Conservation (phyloP, 2,797 vertebrate genomes). For the Girardinus metallicus region DNA sequence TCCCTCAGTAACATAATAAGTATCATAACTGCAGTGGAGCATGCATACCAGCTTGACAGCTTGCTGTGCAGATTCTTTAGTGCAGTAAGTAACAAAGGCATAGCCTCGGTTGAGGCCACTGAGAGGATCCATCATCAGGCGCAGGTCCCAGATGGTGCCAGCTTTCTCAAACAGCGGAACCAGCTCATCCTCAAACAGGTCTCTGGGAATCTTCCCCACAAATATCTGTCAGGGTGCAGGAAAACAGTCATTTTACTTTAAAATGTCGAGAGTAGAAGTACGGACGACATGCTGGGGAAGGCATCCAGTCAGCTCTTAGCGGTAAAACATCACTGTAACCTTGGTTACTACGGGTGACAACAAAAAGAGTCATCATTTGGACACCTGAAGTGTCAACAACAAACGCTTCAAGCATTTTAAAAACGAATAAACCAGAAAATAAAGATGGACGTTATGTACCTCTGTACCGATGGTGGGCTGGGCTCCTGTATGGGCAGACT, state of each 20-base stretch:
- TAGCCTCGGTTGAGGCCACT: slow-evolving; percentile 98
- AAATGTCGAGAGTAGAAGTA: background rate
- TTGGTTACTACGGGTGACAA: slow-evolving; percentile 59
- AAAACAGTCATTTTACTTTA: slow-evolving; percentile 7
- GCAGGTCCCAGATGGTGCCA: slow-evolving; percentile 97
- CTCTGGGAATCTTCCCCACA: slow-evolving; percentile 98
- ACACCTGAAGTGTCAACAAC: slow-evolving; percentile 34
- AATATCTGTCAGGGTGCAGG: slow-evolving; percentile 86
- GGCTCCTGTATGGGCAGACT: slow-evolving; percentile 90
- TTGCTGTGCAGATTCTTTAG: slow-evolving; percentile 98
- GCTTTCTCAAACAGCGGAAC: slow-evolving; percentile 99
- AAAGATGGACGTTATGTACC: slow-evolving; percentile 72
- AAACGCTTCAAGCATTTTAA: background rate
- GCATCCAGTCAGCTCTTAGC: slow-evolving; percentile 74
- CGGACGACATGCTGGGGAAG: background rate
- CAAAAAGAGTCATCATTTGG: slow-evolving; percentile 61
- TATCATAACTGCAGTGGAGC: slow-evolving; percentile 5
- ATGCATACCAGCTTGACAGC: slow-evolving; percentile 95
- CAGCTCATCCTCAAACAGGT: slow-evolving; percentile 98
- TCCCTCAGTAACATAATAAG: background rate
- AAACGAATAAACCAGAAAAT: background rate
- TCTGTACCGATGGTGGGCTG: slow-evolving; percentile 98
- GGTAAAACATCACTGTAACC: slow-evolving; percentile 71
- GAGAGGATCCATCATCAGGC: slow-evolving; percentile 99
- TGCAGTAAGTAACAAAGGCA: slow-evolving; percentile 99